Conservation (phyloP, 2,797 vertebrate genomes). For the Monodelphis domestica region DNA sequence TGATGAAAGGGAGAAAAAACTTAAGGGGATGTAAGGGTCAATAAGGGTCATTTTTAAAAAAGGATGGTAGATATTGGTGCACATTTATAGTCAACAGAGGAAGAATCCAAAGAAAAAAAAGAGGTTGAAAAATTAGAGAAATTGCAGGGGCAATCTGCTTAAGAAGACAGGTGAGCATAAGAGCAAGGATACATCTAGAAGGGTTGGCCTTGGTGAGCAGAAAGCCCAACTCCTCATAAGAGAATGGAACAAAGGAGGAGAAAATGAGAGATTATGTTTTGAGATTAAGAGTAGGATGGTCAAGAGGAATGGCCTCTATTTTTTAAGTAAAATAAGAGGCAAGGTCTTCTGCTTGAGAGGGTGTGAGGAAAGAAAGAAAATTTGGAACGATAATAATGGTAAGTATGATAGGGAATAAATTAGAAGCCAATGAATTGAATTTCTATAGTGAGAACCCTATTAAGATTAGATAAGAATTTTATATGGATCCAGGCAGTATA, state of each 20-base stretch:
- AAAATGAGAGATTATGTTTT: not conserved
- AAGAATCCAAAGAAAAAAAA: not conserved
- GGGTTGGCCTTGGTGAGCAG: not conserved
- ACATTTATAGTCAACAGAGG: not conserved
- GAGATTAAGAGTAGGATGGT: not conserved
- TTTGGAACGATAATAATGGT: not conserved
- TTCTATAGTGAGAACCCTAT: not conserved
- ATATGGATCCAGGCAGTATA: not conserved
- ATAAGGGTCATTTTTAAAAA: not conserved
- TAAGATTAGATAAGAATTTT: not conserved
- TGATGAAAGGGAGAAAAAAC: not conserved
- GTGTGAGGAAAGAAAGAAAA: not conserved
- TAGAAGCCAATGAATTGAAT: not conserved
- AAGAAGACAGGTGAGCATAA: not conserved
- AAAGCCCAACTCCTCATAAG: not conserved
- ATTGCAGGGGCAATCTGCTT: not conserved
- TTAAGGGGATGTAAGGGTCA: not conserved
- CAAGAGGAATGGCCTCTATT: not conserved
- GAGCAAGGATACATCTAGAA: not conserved
- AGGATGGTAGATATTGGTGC: not conserved
- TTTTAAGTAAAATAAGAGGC: not conserved
- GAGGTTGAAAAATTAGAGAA: not conserved
- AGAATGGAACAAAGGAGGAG: not conserved
- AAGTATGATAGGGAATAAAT: not conserved
- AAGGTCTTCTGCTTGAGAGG: not conserved